These are phyloP conservation scores for Drosophila leontia DNA, from an alignment of 1,140 invertebrate species.

Conservation along the genomic window DNA sequence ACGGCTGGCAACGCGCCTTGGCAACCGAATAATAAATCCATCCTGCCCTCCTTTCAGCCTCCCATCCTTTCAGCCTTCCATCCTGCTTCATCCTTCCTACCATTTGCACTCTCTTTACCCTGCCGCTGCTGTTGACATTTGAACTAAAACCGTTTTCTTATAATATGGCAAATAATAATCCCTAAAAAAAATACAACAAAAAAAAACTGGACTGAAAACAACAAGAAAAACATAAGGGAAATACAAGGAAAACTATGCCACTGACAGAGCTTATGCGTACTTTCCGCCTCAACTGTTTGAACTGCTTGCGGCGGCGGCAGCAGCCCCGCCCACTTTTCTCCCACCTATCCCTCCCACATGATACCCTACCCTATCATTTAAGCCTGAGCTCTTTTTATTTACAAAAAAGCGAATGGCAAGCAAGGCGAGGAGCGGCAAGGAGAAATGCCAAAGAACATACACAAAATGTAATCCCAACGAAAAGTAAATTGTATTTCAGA, in stretches of 20 bases:
- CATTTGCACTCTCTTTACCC: background rate
- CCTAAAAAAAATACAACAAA: slow-evolving; percentile 48
- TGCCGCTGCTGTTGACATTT: slow-evolving; percentile 70
- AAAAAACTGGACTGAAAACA: slow-evolving; percentile 8
- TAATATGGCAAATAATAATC: slow-evolving; percentile 83
- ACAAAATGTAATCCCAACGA: slow-evolving; percentile 71
- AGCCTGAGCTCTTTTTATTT: slow-evolving; percentile 69
- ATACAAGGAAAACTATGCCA: slow-evolving; percentile 66
- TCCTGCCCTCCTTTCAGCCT: background rate
- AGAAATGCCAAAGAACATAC: slow-evolving; percentile 43
- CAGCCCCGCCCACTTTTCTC: slow-evolving; percentile 3
- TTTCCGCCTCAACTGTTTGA: slow-evolving; percentile 75
- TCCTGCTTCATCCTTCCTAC: background rate
- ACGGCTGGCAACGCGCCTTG: slow-evolving; percentile 1
- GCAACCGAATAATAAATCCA: slow-evolving; percentile 21
- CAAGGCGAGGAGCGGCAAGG: slow-evolving; percentile 54
- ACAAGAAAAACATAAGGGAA: slow-evolving; percentile 13
- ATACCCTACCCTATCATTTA: slow-evolving; percentile 6
- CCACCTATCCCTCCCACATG: background rate
- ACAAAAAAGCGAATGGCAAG: slow-evolving; percentile 79
- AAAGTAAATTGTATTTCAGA: slow-evolving; percentile 81
- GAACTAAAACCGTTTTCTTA: slow-evolving; percentile 81
- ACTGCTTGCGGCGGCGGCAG: slow-evolving; percentile 65
- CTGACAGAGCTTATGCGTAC: slow-evolving; percentile 78
- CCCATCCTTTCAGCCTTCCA: too few species aligned